Percentiles rank a stretch among this genome's conserved stretches.
Evolutionary conservation across 2,888 invertebrate species (phyloP).

Genomic region (Oscheius sp.): DNA sequence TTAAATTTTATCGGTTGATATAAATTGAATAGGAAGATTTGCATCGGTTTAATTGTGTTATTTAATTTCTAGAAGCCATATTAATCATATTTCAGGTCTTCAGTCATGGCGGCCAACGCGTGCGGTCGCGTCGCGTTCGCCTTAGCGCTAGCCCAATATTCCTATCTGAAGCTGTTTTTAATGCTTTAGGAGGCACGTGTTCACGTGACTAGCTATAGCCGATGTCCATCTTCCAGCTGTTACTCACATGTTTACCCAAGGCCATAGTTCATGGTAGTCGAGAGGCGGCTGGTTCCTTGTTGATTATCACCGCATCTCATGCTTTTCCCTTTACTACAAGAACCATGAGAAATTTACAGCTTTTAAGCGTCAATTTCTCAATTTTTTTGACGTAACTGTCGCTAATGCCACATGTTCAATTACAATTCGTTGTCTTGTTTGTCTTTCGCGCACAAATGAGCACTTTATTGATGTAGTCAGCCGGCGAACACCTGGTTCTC

Average conservation of each 20-base stretch:
- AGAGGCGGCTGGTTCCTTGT: neutral
- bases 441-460: neutral
- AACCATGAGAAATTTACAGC: neutral
- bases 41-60: too few relatives aligned
- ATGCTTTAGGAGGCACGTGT: conserved; percentile 15
- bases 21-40: too few relatives aligned
- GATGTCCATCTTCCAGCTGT: conserved; percentile 14
- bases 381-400: neutral
- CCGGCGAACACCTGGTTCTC: neutral
- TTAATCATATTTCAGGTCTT: too few relatives aligned
- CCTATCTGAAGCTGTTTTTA: conserved; percentile 21
- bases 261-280: neutral
- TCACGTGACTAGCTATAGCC: conserved; percentile 11
- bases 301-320: neutral
- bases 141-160: conserved; percentile 14
- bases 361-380: neutral
- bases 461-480: neutral
- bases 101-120: conserved; percentile 11
- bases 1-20: too few relatives aligned
- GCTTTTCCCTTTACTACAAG: neutral
- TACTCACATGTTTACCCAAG: conserved; percentile 17
- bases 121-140: conserved; percentile 23
- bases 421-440: neutral
- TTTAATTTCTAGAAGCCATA: too few relatives aligned
- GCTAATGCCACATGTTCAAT: neutral